Conservation (phyloP, 1,140 invertebrate genomes). For the Drosophila pallidifrons region DNA sequence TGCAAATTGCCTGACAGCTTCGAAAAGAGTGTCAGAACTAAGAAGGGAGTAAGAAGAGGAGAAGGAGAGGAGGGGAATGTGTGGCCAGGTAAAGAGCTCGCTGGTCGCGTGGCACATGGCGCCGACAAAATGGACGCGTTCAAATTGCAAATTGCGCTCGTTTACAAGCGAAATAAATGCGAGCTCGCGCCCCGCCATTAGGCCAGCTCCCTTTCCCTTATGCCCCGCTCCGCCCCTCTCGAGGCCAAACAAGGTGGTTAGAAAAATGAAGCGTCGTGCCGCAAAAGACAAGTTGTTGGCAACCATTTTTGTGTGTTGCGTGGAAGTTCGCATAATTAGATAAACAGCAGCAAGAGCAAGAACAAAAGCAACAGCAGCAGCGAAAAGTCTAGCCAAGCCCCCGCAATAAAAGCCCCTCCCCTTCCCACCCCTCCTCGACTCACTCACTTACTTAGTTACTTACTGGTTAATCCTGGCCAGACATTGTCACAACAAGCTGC, state of each 20-base stretch:
- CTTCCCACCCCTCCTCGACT: no score
- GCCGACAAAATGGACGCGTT: slow-evolving; percentile 62
- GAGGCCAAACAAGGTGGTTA: slow-evolving; percentile 39
- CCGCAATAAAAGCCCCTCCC: slow-evolving; percentile 3
- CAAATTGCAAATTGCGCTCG: slow-evolving; percentile 77
- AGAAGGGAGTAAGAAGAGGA: neutral
- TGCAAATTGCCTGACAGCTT: slow-evolving; percentile 55
- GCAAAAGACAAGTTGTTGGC: slow-evolving; percentile 55
- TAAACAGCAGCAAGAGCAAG: slow-evolving; percentile 48
- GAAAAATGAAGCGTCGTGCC: slow-evolving; percentile 79
- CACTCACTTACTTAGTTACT: no score
- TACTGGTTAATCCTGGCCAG: neutral
- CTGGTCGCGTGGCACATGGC: slow-evolving; percentile 16
- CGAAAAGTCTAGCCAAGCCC: slow-evolving; percentile 49
- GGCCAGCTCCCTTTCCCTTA: slow-evolving; percentile 20
- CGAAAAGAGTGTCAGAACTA: neutral
- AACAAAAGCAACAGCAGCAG: slow-evolving; percentile 53
- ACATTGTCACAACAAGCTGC: slow-evolving; percentile 71
- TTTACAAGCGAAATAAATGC: slow-evolving; percentile 77
- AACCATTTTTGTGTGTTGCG: slow-evolving; percentile 68
- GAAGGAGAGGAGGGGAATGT: neutral
- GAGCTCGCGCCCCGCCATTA: slow-evolving; percentile 62
- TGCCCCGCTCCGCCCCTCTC: neutral
- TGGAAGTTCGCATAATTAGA: slow-evolving; percentile 73
- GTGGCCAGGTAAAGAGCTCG: slow-evolving; percentile 5